Evolutionary conservation across 35 echinoderm and acorn worm genomes (phyloP).

Genomic region (Lytechinus pictus): DNA sequence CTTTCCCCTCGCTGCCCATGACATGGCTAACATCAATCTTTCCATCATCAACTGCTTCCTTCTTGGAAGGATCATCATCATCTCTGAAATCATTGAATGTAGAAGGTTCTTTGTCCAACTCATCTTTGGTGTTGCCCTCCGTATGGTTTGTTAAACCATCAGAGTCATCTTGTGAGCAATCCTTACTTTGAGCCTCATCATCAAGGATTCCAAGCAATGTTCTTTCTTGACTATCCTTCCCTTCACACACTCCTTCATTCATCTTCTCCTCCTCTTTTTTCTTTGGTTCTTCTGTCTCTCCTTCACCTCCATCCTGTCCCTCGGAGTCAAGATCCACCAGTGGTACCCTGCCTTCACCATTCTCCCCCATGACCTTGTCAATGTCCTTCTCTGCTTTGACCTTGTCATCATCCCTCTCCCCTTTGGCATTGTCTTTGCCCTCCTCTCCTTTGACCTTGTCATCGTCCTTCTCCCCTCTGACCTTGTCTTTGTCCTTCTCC

Average conservation of each 20-base stretch:
- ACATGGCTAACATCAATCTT: neutral
- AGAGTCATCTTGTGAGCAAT: neutral
- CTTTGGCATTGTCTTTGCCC: neutral
- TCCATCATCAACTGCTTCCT: neutral
- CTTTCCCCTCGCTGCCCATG: neutral
- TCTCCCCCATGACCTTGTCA: too few species aligned
- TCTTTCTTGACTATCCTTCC: neutral
- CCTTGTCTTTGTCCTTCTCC: neutral
- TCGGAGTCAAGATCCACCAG: neutral
- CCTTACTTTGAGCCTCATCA: neutral
- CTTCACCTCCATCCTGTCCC: neutral
- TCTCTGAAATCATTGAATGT: neutral
- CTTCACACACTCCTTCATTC: neutral
- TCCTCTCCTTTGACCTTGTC: neutral
- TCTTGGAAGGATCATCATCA: neutral
- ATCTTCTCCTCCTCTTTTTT: conserved; percentile 1
- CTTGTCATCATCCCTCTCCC: neutral
- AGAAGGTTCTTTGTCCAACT: neutral
- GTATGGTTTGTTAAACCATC: neutral
- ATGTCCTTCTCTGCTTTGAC: neutral
- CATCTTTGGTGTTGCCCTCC: neutral
- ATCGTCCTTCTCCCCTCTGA: neutral
- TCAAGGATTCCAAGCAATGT: neutral
- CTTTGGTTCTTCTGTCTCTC: neutral
- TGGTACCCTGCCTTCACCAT: neutral